Percentiles rank a stretch among this genome's conserved stretches.
Evolutionary conservation across 1,140 invertebrate genomes (phyloP).

Genomic region (Panulirus ornatus): DNA sequence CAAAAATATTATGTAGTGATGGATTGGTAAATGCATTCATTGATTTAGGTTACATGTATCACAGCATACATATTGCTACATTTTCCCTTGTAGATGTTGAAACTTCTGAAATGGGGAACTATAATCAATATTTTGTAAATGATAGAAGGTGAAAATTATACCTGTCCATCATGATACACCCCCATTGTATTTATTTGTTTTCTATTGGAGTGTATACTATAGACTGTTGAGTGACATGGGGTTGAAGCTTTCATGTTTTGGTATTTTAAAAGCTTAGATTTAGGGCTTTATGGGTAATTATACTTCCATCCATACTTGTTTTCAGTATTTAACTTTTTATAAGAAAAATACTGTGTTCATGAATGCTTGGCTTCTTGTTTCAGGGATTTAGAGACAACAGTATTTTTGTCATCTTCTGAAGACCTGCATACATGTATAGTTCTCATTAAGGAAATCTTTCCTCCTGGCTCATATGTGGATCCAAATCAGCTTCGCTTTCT

Average conservation of each 20-base stretch:
- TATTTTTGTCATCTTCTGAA: constrained; percentile 50
- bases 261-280: no score
- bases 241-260: no score
- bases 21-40: background rate
- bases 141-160: no score
- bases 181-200: no score
- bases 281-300: no score
- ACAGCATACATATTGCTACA: background rate
- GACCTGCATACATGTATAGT: constrained; percentile 34
- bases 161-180: no score
- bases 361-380: background rate
- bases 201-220: no score
- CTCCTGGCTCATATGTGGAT: constrained; percentile 49
- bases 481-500: constrained; percentile 48
- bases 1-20: background rate
- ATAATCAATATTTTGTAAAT: no score
- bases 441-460: constrained; percentile 46
- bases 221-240: no score
- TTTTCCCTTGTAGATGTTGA: background rate
- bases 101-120: background rate
- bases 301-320: background rate
- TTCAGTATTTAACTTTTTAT: background rate
- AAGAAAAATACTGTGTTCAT: no score
- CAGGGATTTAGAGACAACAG: constrained; percentile 54
- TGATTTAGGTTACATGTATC: background rate